These are phyloP conservation scores for Macrosteles quadrilineatus DNA, from an alignment of 1,140 invertebrate genomes.

Conservation along the genomic window DNA sequence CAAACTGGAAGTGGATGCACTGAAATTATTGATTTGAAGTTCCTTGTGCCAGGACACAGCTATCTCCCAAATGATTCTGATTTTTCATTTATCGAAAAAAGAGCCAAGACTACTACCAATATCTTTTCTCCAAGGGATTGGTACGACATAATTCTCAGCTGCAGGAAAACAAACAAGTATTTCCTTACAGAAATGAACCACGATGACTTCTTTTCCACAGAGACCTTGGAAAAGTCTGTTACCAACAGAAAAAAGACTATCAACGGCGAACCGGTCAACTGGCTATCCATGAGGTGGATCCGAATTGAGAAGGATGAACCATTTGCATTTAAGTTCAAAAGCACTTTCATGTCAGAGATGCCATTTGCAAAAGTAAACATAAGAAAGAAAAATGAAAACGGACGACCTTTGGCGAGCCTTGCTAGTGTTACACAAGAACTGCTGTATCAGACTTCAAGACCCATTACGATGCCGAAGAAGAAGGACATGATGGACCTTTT, in stretches of 20 bases:
- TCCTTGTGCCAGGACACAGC: too few species aligned
- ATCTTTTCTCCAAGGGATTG: too few species aligned
- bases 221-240: too few species aligned
- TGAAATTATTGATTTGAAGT: too few species aligned
- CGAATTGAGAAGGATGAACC: constrained; percentile 14
- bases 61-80: constrained; percentile 37
- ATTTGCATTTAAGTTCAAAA: constrained; percentile 36
- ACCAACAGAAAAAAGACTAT: too few species aligned
- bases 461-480: constrained; percentile 37
- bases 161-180: too few species aligned
- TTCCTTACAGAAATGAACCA: too few species aligned
- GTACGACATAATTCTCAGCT: too few species aligned
- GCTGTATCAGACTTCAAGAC: constrained; percentile 37
- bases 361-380: constrained; percentile 37
- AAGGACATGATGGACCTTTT: constrained; percentile 39
- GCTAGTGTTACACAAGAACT: constrained; percentile 38
- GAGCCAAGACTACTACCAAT: too few species aligned
- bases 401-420: constrained; percentile 39
- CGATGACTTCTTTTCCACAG: too few species aligned
- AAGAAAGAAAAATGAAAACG: constrained; percentile 29
- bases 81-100: constrained; percentile 36
- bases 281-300: constrained; percentile 31
- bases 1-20: too few species aligned
- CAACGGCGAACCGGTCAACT: too few species aligned
- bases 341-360: constrained; percentile 37